phyloP scores from a whole-genome alignment of 2,797 vertebrate species.

The Channa striata region DNA sequence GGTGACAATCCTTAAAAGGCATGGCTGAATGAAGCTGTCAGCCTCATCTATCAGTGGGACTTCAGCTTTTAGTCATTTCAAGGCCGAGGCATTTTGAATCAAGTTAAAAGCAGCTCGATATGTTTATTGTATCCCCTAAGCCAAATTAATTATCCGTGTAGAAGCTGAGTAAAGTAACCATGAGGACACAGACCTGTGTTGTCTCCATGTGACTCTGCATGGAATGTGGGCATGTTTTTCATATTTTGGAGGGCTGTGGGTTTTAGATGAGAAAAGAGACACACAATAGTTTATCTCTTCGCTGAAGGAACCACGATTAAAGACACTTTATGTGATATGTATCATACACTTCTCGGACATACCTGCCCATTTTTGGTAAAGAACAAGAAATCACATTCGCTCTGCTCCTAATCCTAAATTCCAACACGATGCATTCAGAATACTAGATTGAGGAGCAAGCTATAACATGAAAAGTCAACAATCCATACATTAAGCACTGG shows the following conservation, averaged over 20 bases:
- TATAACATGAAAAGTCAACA: constrained; percentile 67
- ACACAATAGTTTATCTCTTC: constrained; percentile 60
- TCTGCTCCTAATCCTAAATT: constrained; percentile 51
- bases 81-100: constrained; percentile 87
- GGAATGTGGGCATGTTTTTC: constrained; percentile 58
- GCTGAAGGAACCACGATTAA: constrained; percentile 56
- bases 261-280: constrained; percentile 53
- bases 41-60: constrained; percentile 58
- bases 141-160: constrained; percentile 89
- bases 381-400: constrained; percentile 44
- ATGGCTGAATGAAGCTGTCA: constrained; percentile 61
- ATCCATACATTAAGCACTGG: constrained; percentile 76
- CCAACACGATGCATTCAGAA: constrained; percentile 54
- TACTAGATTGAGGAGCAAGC: constrained; percentile 54
- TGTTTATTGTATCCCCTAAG: constrained; percentile 86
- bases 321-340: constrained; percentile 40
- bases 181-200: constrained; percentile 85
- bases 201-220: constrained; percentile 34
- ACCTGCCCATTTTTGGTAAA: constrained; percentile 29
- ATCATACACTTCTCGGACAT: constrained; percentile 33
- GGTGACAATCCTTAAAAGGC: constrained; percentile 66
- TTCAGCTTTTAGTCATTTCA: constrained; percentile 71
- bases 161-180: constrained; percentile 84
- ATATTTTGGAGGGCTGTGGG: constrained; percentile 64
- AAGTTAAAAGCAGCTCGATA: constrained; percentile 91